phyloP scores from a whole-genome alignment of 1,140 invertebrate genomes.

The Hyphantria cunea region DNA sequence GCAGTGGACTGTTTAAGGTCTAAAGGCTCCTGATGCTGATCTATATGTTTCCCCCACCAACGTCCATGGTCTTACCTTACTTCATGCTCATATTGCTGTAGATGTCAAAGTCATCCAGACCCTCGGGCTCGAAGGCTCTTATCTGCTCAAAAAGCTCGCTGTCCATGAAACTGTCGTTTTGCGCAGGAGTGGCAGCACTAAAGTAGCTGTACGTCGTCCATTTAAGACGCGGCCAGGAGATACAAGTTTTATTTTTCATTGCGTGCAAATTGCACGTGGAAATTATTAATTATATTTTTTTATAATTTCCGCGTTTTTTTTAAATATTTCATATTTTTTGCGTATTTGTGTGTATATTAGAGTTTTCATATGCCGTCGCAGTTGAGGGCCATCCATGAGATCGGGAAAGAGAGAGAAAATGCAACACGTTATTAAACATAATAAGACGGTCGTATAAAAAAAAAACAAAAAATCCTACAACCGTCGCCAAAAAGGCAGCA shows the following conservation, averaged over 20 bases:
- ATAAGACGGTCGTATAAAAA: conserved; percentile 63
- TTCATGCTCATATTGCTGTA: conserved; percentile 64
- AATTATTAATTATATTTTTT: neutral
- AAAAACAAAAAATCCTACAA: conserved; percentile 38
- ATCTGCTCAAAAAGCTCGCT: conserved; percentile 79
- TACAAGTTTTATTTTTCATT: no score
- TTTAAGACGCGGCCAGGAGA: neutral
- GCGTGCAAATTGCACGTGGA: neutral
- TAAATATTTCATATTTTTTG: conserved; percentile 1
- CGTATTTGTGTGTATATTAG: conserved; percentile 5
- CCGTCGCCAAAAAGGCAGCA: conserved; percentile 76
- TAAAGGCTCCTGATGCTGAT: no score
- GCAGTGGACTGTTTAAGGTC: no score
- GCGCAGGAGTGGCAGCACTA: conserved; percentile 79
- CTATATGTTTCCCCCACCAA: no score
- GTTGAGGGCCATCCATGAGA: conserved; percentile 38
- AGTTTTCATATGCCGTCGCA: conserved; percentile 30
- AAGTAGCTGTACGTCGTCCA: conserved; percentile 59
- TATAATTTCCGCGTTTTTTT: neutral
- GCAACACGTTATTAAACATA: conserved; percentile 65
- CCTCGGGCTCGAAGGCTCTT: conserved; percentile 75
- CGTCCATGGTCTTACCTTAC: conserved; percentile 44
- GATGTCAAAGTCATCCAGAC: conserved; percentile 67
- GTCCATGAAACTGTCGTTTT: conserved; percentile 66
- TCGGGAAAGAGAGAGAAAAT: conserved; percentile 77